phyloP scores from a whole-genome alignment of 2,113 vertebrate genomes.

The Platichthys stellatus region DNA sequence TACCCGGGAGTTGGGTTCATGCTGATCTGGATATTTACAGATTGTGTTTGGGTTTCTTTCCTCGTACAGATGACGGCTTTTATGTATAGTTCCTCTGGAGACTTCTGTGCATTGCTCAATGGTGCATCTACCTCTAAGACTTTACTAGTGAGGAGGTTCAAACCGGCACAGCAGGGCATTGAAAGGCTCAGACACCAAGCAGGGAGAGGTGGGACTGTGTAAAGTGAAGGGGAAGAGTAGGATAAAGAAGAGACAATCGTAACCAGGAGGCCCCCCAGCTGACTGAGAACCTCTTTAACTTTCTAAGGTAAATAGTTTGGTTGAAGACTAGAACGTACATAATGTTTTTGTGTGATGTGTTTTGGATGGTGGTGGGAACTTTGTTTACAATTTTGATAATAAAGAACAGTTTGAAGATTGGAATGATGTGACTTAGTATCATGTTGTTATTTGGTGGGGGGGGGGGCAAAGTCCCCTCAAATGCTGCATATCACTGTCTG shows the following conservation, averaged over 20 bases:
- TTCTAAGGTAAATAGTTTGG: too few relatives aligned
- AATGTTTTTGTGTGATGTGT: too few relatives aligned
- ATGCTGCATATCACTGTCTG: too few relatives aligned
- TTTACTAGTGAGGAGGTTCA: constrained; percentile 7
- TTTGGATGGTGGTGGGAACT: too few relatives aligned
- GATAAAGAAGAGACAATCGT: neutral
- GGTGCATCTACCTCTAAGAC: neutral
- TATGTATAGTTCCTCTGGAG: neutral
- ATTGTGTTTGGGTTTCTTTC: neutral
- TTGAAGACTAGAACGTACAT: too few relatives aligned
- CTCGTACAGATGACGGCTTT: constrained; percentile 4
- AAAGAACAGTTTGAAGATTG: too few relatives aligned
- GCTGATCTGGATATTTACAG: constrained; percentile 38
- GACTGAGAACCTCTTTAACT: too few relatives aligned
- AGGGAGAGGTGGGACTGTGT: neutral
- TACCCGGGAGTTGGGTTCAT: constrained; percentile 37
- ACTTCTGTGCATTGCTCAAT: neutral
- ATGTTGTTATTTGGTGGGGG: too few relatives aligned
- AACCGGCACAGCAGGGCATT: constrained; percentile 3
- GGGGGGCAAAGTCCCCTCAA: too few relatives aligned
- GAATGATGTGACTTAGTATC: too few relatives aligned
- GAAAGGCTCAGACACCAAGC: constrained; percentile 1
- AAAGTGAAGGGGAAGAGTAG: neutral
- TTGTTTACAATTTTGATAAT: too few relatives aligned
- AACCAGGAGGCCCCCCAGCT: too few relatives aligned